Evolutionary conservation across 2,797 vertebrate genomes (phyloP).

Genomic region (Lutra lutra): DNA sequence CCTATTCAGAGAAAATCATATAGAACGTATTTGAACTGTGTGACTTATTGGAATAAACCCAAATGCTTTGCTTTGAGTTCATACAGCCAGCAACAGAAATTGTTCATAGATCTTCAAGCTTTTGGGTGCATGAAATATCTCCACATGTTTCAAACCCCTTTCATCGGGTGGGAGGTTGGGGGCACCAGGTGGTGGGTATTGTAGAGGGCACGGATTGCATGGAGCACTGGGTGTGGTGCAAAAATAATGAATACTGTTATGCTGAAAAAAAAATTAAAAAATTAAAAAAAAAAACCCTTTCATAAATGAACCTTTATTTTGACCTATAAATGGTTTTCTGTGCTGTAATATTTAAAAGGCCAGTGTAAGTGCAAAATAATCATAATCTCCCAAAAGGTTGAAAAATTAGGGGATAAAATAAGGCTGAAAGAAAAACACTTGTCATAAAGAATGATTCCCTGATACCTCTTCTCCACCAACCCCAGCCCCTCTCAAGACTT

Average conservation of each 20-base stretch:
- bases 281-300: no score
- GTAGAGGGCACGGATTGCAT: no score
- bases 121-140: neutral
- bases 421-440: neutral
- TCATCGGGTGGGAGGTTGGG: no score
- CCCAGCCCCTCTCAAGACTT: neutral
- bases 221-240: no score
- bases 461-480: neutral
- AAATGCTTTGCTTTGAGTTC: constrained; percentile 45
- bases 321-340: neutral
- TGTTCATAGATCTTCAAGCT: constrained; percentile 27
- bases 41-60: neutral
- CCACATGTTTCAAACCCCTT: constrained; percentile 12
- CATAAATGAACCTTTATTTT: constrained; percentile 30
- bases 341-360: constrained; percentile 25
- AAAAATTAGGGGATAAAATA: neutral
- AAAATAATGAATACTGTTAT: no score
- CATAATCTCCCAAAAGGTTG: neutral
- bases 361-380: neutral
- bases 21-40: neutral
- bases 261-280: no score
- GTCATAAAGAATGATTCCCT: neutral
- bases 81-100: constrained; percentile 2
- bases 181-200: no score
- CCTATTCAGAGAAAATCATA: constrained; percentile 14